Percentiles rank a stretch among this genome's conserved stretches.
These are phyloP conservation scores for Acleris laterana DNA, from an alignment of 2,888 invertebrate species.

Conservation along the genomic window DNA sequence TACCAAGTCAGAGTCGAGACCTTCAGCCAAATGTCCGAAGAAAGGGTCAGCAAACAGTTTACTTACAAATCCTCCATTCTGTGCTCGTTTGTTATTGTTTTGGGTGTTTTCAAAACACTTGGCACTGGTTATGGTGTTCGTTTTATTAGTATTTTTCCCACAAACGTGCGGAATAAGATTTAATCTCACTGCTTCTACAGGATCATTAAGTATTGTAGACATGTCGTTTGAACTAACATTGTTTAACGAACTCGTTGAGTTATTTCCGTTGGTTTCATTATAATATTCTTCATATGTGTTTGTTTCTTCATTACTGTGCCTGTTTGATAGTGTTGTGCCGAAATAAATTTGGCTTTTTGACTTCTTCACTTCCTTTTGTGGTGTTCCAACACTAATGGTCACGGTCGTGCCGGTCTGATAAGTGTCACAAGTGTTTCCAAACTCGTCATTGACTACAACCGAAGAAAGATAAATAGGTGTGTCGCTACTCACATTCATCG, in stretches of 20 bases:
- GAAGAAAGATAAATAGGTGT: conserved; percentile 89
- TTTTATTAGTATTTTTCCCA: conserved; percentile 81
- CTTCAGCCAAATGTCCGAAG: conserved; percentile 86
- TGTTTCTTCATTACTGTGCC: conserved; percentile 54
- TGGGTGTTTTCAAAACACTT: conserved; percentile 35
- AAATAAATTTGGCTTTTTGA: conserved; percentile 82
- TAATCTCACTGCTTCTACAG: conserved; percentile 90
- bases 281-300: conserved; percentile 78
- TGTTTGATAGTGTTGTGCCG: conserved; percentile 66
- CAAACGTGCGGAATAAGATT: conserved; percentile 91
- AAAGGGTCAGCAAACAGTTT: conserved; percentile 87
- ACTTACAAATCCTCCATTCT: conserved; percentile 79
- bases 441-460: conserved; percentile 87
- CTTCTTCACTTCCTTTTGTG: conserved; percentile 73
- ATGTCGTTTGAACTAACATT: conserved; percentile 65
- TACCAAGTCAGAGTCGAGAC: conserved; percentile 85
- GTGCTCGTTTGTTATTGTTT: conserved; percentile 51
- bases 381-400: conserved; percentile 85
- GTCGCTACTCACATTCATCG: conserved; percentile 88
- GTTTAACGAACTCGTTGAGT: conserved; percentile 42
- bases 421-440: conserved; percentile 70
- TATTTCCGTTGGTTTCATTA: conserved; percentile 53
- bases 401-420: conserved; percentile 85
- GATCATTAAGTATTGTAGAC: conserved; percentile 86
- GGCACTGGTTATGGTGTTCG: conserved; percentile 42